Percentiles rank a stretch among this genome's conserved stretches.
These are phyloP conservation scores for Prosapia bicincta DNA, from an alignment of 2,888 invertebrate species.

Conservation along the genomic window DNA sequence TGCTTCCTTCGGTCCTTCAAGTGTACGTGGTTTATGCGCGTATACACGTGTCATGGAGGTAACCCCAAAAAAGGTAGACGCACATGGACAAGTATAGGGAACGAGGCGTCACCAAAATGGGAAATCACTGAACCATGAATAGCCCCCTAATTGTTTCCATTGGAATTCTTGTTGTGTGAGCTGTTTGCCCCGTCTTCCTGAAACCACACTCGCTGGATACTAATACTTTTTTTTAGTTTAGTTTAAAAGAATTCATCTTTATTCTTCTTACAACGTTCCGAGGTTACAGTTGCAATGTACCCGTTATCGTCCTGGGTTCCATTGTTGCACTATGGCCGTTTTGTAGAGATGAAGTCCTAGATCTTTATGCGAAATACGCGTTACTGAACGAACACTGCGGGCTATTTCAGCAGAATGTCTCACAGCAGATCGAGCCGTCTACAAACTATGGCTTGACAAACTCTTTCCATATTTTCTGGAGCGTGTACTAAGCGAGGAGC, in stretches of 20 bases:
- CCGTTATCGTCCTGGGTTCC: not conserved
- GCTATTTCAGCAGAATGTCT: not conserved
- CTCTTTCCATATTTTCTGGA: not conserved
- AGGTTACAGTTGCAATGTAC: not conserved
- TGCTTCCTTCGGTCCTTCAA: not conserved
- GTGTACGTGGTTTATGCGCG: not conserved
- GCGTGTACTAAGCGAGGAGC: not conserved
- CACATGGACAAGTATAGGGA: not conserved
- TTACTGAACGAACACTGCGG: not conserved
- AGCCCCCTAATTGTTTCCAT: not conserved
- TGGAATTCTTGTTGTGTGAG: not conserved
- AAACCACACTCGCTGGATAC: not conserved
- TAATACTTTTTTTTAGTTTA: no score
- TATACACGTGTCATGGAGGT: not conserved
- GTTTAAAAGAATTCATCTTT: not conserved
- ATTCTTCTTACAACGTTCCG: not conserved
- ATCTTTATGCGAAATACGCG: no score
- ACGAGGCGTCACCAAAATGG: slow-evolving; percentile 1
- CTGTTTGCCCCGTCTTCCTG: not conserved
- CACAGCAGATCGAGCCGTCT: no score
- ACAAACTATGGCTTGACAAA: no score
- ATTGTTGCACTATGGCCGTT: no score
- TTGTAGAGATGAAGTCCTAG: no score
- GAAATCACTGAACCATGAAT: no score
- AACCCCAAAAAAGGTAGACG: not conserved